phyloP scores from a whole-genome alignment of 2,113 vertebrate genomes.

The Trichomycterus rosablanca region DNA sequence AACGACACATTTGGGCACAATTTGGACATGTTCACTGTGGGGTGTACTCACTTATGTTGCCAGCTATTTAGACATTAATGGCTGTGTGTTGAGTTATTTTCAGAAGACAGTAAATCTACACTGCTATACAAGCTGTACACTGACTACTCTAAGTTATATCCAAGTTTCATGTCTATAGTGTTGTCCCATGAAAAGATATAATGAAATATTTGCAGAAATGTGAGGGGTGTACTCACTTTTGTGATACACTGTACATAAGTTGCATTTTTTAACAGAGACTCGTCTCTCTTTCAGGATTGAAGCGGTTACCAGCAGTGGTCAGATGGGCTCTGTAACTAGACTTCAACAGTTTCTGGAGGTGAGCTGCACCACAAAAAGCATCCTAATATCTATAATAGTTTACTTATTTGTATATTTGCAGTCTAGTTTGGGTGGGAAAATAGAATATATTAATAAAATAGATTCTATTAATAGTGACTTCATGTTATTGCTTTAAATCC shows the following conservation, averaged over 20 bases:
- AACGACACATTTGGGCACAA: too few species aligned
- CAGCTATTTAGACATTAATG: too few species aligned
- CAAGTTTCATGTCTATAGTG: neutral
- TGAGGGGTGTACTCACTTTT: too few species aligned
- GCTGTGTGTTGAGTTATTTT: too few species aligned
- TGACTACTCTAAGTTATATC: neutral
- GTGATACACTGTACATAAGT: too few species aligned
- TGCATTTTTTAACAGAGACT: neutral
- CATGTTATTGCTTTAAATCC: neutral
- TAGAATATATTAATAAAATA: neutral
- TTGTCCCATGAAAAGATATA: neutral
- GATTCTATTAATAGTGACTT: neutral
- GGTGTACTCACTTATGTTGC: too few species aligned
- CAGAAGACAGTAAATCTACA: too few species aligned
- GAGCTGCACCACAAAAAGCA: conserved; percentile 10
- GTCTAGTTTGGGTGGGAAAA: neutral
- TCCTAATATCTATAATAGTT: neutral
- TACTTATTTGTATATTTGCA: neutral
- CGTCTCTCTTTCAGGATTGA: conserved; percentile 68
- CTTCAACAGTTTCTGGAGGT: conserved; percentile 80
- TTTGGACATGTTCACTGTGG: too few species aligned
- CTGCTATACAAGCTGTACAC: too few species aligned
- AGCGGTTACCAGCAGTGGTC: conserved; percentile 68
- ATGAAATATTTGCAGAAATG: too few species aligned
- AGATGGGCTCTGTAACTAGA: conserved; percentile 78